Evolutionary conservation across 2,888 invertebrate species (phyloP).

Genomic region (Apeira syringaria): DNA sequence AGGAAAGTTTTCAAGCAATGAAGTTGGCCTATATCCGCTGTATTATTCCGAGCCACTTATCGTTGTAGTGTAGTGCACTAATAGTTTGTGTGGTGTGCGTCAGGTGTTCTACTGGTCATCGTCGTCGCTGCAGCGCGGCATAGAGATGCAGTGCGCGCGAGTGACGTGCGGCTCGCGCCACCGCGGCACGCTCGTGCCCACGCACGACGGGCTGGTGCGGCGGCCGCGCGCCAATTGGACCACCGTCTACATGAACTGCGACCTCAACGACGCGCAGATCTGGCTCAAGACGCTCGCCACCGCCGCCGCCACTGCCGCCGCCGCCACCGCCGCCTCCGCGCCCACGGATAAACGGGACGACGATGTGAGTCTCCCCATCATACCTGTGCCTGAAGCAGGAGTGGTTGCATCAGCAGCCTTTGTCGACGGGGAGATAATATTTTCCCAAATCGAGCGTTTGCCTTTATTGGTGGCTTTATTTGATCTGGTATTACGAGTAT

Average conservation of each 20-base stretch:
- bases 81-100: no score
- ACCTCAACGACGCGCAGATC: conserved; percentile 95
- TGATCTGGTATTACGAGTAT: no score
- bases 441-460: no score
- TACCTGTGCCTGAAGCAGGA: no score
- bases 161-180: conserved; percentile 93
- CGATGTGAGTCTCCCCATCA: conserved; percentile 48
- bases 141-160: conserved; percentile 92
- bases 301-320: no score
- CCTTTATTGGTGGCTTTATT: no score
- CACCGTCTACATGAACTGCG: conserved; percentile 96
- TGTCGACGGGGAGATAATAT: no score
- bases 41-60: no score
- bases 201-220: conserved; percentile 92
- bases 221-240: conserved; percentile 95
- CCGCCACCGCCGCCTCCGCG: conserved; percentile 38
- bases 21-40: no score
- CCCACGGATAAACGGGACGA: conserved; percentile 47
- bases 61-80: no score
- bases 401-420: no score
- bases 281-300: conserved; percentile 92
- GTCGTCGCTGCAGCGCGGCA: conserved; percentile 96
- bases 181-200: conserved; percentile 87
- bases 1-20: no score
- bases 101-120: conserved; percentile 98